phyloP scores from a whole-genome alignment of 2,113 vertebrate genomes.

The Todiramphus chloris region DNA sequence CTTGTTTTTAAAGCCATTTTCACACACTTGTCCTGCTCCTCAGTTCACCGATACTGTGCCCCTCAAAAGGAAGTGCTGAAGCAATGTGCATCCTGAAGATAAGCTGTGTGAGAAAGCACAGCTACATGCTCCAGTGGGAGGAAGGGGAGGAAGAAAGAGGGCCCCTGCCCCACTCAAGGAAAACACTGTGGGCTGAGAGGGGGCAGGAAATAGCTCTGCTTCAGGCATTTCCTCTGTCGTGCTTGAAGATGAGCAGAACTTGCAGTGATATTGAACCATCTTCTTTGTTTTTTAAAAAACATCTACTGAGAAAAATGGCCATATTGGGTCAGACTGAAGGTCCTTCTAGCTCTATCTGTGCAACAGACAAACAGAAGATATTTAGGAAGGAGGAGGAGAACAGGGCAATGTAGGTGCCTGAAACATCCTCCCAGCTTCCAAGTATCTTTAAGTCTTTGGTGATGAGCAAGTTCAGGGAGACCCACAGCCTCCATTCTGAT shows the following conservation, averaged over 20 bases:
- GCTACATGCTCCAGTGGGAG: not conserved
- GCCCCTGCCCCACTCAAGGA: not conserved
- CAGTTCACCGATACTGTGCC: not conserved
- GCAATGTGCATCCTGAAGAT: constrained; percentile 3
- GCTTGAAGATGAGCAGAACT: not conserved
- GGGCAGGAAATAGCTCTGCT: constrained; percentile 20
- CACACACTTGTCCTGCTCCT: not conserved
- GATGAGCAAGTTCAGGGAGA: not conserved
- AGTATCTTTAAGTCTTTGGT: not conserved
- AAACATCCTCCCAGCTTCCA: not conserved
- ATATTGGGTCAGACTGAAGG: not conserved
- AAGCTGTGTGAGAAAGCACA: not conserved
- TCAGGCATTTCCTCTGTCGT: constrained; percentile 5
- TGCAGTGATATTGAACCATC: not conserved
- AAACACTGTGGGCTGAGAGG: not conserved
- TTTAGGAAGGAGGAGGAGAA: not conserved
- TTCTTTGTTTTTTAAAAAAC: not conserved
- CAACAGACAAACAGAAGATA: not conserved
- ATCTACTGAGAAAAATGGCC: not conserved
- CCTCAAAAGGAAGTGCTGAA: constrained; percentile 16
- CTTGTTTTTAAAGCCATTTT: not conserved
- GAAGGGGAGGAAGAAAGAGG: not conserved
- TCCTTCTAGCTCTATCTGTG: not conserved
- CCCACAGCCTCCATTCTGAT: not conserved
- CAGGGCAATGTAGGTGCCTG: not conserved